These are phyloP conservation scores for Erythrocercus mccallii DNA, from an alignment of 2,113 vertebrate species.

Conservation along the genomic window DNA sequence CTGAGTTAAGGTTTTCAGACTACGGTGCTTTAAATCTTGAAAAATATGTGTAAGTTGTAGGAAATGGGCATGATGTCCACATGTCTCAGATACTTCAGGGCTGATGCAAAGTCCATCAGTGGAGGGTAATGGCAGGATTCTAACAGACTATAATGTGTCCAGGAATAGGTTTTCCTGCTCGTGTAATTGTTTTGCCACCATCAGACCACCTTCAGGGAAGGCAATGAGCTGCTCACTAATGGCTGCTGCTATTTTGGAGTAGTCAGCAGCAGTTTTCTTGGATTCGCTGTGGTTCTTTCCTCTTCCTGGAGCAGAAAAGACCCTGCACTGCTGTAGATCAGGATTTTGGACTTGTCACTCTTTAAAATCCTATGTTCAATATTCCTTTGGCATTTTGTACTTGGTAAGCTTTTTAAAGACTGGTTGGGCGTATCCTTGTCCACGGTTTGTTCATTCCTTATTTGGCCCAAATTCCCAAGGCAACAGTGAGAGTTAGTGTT, in stretches of 20 bases:
- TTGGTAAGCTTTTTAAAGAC: background rate
- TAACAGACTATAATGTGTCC: background rate
- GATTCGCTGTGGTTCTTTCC: background rate
- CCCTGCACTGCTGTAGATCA: background rate
- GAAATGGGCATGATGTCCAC: conserved; percentile 30
- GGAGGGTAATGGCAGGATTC: background rate
- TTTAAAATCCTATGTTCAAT: background rate
- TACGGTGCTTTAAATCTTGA: background rate
- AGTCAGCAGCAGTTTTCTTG: background rate
- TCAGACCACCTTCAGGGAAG: background rate
- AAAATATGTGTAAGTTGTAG: conserved; percentile 38
- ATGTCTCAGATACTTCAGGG: conserved; percentile 22
- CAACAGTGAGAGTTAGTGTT: background rate
- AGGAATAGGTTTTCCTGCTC: background rate
- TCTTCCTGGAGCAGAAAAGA: background rate
- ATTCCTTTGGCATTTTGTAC: background rate
- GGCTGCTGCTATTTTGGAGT: background rate
- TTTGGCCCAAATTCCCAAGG: background rate
- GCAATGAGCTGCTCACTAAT: background rate
- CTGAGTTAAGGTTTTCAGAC: background rate
- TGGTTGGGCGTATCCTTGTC: background rate
- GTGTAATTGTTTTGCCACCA: background rate
- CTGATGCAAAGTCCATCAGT: conserved; percentile 12
- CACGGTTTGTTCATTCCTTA: background rate
- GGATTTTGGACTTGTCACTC: background rate